phyloP scores from a whole-genome alignment of 2,113 vertebrate genomes.

The Thymallus thymallus region DNA sequence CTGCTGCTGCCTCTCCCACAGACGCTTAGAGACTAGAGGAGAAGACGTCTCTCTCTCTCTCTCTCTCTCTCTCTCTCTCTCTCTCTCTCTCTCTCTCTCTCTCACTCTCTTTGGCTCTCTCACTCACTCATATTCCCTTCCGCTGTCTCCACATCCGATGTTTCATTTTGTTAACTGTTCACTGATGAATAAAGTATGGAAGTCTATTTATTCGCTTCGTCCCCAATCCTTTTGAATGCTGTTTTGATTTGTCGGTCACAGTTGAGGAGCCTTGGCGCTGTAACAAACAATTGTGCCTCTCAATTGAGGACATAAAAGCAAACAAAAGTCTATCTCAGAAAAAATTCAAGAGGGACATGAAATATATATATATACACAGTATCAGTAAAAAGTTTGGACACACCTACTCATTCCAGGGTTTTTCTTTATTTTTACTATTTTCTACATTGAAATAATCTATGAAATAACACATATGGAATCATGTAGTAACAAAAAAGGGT shows the following conservation, averaged over 20 bases:
- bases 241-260: conserved; percentile 16
- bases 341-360: no score
- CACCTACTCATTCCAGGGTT: no score
- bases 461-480: no score
- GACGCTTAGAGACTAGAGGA: not conserved
- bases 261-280: conserved; percentile 7
- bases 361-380: not conserved
- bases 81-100: no score
- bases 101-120: not conserved
- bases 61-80: no score
- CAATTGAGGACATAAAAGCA: not conserved
- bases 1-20: no score
- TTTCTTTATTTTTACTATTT: no score
- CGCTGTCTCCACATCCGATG: not conserved
- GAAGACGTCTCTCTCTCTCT: not conserved
- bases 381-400: no score
- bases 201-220: conserved; percentile 4
- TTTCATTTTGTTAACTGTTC: conserved; percentile 13
- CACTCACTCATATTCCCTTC: not conserved
- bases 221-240: not conserved
- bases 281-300: not conserved
- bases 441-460: no score
- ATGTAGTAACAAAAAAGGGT: no score
- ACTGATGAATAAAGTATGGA: conserved; percentile 13
- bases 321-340: no score